phyloP scores from a whole-genome alignment of 2,888 invertebrate species.

The Lucinisca nassula region DNA sequence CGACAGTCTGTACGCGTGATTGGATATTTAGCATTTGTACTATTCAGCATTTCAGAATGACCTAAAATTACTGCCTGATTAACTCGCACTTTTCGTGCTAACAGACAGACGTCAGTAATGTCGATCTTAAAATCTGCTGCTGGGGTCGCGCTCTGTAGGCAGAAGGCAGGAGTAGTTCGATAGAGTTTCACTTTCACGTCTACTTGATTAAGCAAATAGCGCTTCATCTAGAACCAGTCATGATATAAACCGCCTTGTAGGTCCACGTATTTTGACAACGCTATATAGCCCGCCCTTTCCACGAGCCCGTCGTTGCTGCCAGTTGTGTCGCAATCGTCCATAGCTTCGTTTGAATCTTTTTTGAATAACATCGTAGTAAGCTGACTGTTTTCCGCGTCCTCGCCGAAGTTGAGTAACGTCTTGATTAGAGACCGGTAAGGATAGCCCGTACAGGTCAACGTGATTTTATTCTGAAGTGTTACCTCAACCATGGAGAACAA shows the following conservation, averaged over 20 bases:
- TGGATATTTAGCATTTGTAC: constrained; percentile 38
- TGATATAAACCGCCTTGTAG: constrained; percentile 44
- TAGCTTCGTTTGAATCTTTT: neutral
- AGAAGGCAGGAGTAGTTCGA: constrained; percentile 39
- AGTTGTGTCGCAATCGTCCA: neutral
- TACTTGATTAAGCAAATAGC: constrained; percentile 52
- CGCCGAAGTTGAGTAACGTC: constrained; percentile 5
- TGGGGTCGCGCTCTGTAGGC: constrained; percentile 22
- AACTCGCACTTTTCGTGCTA: neutral
- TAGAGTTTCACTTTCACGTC: constrained; percentile 45
- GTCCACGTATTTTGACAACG: constrained; percentile 19
- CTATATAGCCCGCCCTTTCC: neutral
- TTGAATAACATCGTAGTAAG: neutral
- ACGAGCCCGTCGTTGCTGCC: neutral
- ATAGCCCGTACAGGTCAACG: neutral
- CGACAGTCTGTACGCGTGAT: constrained; percentile 23
- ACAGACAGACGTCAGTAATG: constrained; percentile 12
- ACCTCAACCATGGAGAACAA: constrained; percentile 7
- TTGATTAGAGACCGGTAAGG: constrained; percentile 10
- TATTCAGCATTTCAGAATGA: constrained; percentile 15
- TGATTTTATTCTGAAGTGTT: constrained; percentile 21
- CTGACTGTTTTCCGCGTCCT: neutral
- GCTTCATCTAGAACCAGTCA: constrained; percentile 45
- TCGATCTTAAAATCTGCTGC: constrained; percentile 20
- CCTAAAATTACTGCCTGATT: neutral